These are phyloP conservation scores for Pseudochromis fuscus DNA, from an alignment of 2,797 vertebrate species.

Conservation along the genomic window DNA sequence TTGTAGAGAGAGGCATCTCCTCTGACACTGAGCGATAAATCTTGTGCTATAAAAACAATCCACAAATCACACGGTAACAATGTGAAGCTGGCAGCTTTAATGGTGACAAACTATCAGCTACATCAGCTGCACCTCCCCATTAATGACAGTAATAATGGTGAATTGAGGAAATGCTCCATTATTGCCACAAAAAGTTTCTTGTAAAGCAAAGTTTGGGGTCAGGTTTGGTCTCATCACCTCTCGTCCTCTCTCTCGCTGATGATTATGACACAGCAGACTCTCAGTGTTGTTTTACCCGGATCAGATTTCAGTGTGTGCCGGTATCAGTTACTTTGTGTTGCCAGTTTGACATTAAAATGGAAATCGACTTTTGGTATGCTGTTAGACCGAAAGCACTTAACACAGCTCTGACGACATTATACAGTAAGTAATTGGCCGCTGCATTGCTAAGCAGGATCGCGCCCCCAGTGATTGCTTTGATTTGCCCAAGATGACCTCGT, in stretches of 20 bases:
- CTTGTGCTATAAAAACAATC: not conserved
- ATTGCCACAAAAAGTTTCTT: constrained; percentile 20
- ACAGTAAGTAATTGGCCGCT: constrained; percentile 47
- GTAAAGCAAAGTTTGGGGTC: not conserved
- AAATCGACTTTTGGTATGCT: constrained; percentile 28
- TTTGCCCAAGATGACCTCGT: constrained; percentile 51
- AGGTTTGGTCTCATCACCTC: constrained; percentile 2
- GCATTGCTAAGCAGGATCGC: constrained; percentile 44
- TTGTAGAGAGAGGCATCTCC: no score
- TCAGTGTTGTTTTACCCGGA: not conserved
- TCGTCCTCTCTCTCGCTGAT: not conserved
- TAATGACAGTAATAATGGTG: constrained; percentile 12
- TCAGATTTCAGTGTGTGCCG: constrained; percentile 24
- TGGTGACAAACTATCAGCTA: constrained; percentile 36
- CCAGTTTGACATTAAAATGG: constrained; percentile 50
- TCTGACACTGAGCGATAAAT: constrained; percentile 26
- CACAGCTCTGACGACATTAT: constrained; percentile 51
- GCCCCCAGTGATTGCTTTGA: constrained; percentile 53
- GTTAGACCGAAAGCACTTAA: constrained; percentile 60
- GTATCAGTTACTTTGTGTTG: constrained; percentile 32
- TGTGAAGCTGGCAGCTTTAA: constrained; percentile 25
- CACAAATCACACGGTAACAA: constrained; percentile 22
- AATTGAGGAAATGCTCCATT: constrained; percentile 23
- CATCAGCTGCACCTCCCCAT: not conserved
- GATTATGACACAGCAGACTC: constrained; percentile 31